Base-by-base conservation (phyloP, 2,113 vertebrate species). In the Channa maculata region DNA sequence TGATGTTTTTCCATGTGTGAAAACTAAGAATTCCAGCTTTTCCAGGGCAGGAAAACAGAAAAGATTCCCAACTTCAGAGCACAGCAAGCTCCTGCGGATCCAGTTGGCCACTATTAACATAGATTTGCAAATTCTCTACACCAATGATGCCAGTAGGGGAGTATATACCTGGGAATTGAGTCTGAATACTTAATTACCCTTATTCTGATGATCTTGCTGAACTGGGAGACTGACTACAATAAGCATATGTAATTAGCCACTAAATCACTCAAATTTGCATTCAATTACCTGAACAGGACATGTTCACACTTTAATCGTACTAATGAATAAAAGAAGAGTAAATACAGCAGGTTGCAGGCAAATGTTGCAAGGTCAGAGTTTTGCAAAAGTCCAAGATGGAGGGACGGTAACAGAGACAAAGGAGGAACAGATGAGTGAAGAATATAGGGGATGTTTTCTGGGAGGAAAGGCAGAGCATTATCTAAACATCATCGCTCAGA, bases 401-500 rank as follows among this genome's bases (percentile, higher is more conserved):
- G 33, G 37, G 59, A 50, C 39, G 6, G 39, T 24, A 13, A 13
- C 6, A 38, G 7, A 44, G 12, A 36, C 0, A 33, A 6, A 44
- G 6, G 8, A 8, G 15, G 34, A 4, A 41, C 24, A 24, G 24
- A 24, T 24, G 24, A 24, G 24, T 24, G 24, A 24, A 24, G 8
- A 44, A 44, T 3, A 24, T 33, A 7, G 24, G 12, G 45, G 45
- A 6, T 1, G 0, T 51, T 74, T 57, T 48, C 43, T 8, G 4
- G 4, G 3, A 10, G 33, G 13, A 75, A 61, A 52, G 37, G 36
- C 0, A 43, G 37, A 67, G 65, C 36, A 9, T 69, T 37, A 73
- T 66, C 24, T 63, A 2, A 12, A 59, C 66, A 62, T 77, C 9
- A 62, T 11, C 51, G n/a, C 65, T 81, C 65, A 37, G 63, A 13